Conservation (phyloP, 2,888 invertebrate genomes). For the Carpatolechia fugitivella region DNA sequence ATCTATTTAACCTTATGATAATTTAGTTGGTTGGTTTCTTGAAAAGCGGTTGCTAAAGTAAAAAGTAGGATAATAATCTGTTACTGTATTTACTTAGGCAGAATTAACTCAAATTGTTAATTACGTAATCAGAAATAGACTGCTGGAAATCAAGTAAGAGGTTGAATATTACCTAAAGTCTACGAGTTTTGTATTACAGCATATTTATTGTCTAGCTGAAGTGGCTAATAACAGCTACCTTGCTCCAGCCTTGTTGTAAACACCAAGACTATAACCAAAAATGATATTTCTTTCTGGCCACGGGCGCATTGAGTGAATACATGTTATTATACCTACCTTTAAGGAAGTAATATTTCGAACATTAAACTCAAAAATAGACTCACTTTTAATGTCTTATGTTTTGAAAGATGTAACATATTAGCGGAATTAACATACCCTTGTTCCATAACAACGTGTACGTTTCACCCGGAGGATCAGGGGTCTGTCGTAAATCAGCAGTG, state of each 20-base stretch:
- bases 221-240: no score
- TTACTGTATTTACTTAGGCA: background rate
- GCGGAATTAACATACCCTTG: background rate
- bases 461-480: conserved; percentile 13
- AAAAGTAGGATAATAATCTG: background rate
- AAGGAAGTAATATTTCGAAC: no score
- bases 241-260: no score
- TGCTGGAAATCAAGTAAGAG: background rate
- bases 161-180: no score
- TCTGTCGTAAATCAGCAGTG: conserved; percentile 38
- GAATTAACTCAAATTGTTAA: background rate
- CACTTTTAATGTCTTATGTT: background rate
- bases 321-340: no score
- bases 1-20: background rate
- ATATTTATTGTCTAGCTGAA: no score
- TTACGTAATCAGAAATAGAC: background rate
- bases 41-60: background rate
- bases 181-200: no score
- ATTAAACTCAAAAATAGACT: no score
- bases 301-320: no score
- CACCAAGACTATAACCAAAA: no score
- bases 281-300: no score
- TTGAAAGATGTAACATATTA: background rate
- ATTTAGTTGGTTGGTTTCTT: background rate
- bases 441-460: background rate